phyloP scores from a whole-genome alignment of 1,140 invertebrate species.

The Zaprionus taronus region DNA sequence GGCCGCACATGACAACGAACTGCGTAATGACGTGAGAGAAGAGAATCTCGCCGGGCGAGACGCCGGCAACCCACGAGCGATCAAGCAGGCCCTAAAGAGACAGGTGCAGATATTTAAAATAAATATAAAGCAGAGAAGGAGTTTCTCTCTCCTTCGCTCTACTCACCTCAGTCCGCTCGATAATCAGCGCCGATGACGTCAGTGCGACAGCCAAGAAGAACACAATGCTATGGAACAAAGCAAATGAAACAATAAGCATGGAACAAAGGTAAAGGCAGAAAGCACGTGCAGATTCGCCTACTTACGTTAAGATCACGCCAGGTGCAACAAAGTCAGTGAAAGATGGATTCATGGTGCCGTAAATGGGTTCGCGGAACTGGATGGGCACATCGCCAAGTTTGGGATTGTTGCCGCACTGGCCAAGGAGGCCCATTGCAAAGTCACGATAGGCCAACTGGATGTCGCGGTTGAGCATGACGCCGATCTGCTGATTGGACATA shows the following conservation, averaged over 20 bases:
- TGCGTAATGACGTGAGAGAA: constrained; percentile 96
- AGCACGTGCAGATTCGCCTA: constrained; percentile 34
- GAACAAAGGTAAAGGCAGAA: neutral
- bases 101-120: neutral
- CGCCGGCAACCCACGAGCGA: constrained; percentile 94
- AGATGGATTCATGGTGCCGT: constrained; percentile 93
- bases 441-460: constrained; percentile 92
- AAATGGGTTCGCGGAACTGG: constrained; percentile 93
- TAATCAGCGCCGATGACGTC: constrained; percentile 95
- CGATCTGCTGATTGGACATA: constrained; percentile 97
- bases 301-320: constrained; percentile 96
- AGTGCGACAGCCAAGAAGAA: constrained; percentile 97
- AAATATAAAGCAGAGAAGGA: neutral
- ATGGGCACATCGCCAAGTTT: constrained; percentile 93
- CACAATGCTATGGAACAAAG: constrained; percentile 89
- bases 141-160: constrained; percentile 34
- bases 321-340: constrained; percentile 98
- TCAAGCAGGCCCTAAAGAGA: constrained; percentile 91
- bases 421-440: constrained; percentile 90
- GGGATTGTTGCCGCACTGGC: constrained; percentile 90
- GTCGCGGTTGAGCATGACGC: constrained; percentile 91
- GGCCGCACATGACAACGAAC: constrained; percentile 96
- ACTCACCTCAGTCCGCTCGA: constrained; percentile 90
- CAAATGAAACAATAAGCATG: constrained; percentile 21
- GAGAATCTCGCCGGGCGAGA: constrained; percentile 94